Percentiles rank a stretch among this genome's conserved stretches.
Conservation (phyloP, 1,140 invertebrate species). For the Nilaparvata lugens region DNA sequence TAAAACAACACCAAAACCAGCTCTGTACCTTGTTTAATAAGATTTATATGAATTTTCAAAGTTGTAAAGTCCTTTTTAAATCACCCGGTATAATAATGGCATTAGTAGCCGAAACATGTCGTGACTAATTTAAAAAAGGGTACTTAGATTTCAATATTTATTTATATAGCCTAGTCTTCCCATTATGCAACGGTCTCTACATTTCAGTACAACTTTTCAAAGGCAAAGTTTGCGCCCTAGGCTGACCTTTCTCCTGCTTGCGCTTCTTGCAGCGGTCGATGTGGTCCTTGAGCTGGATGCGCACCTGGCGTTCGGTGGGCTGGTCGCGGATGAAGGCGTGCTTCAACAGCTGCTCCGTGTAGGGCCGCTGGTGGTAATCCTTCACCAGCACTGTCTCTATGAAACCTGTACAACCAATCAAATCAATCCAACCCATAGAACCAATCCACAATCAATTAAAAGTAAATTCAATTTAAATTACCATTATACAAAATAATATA, state of each 20-base stretch:
- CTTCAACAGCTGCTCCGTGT: conserved; percentile 95
- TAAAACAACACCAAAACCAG: no score
- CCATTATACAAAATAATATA: not conserved
- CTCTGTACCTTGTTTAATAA: no score
- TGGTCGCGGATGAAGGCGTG: conserved; percentile 97
- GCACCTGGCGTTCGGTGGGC: conserved; percentile 93
- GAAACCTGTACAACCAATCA: conserved; percentile 45
- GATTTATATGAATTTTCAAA: no score
- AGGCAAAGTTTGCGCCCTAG: conserved; percentile 1
- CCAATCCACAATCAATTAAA: no score
- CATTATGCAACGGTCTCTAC: no score
- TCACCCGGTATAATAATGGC: no score
- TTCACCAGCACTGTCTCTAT: conserved; percentile 88
- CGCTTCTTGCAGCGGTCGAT: conserved; percentile 95
- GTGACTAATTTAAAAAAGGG: no score
- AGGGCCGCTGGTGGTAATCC: conserved; percentile 96
- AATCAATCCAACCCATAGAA: no score
- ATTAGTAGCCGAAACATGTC: no score
- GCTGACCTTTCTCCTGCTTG: conserved; percentile 71
- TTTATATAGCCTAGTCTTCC: not conserved
- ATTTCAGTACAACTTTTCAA: not conserved
- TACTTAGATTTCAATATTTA: no score
- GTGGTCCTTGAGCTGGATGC: conserved; percentile 98
- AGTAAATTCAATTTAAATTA: no score
- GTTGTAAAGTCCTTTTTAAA: no score